phyloP scores from a whole-genome alignment of 2,888 invertebrate genomes.

The Lochmaea capreae region DNA sequence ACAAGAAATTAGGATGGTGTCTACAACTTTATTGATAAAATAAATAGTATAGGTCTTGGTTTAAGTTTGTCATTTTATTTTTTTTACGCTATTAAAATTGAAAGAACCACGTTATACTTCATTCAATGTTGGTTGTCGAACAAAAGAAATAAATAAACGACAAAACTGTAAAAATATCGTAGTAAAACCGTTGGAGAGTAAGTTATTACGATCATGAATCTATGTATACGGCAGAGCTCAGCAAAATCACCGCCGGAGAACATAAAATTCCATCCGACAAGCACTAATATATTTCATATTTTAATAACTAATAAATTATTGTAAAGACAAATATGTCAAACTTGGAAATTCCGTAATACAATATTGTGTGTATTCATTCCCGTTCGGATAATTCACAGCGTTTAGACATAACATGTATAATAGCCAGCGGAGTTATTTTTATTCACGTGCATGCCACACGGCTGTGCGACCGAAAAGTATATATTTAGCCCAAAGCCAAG shows the following conservation, averaged over 20 bases:
- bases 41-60: no score
- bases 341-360: conserved; percentile 33
- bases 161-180: background rate
- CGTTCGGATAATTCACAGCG: conserved; percentile 48
- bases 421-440: conserved; percentile 59
- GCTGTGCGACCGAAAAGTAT: conserved; percentile 35
- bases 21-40: no score
- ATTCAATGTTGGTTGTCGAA: background rate
- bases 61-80: no score
- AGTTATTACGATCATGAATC: background rate
- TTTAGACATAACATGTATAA: conserved; percentile 57
- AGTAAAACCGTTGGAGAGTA: background rate
- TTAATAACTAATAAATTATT: background rate
- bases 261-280: background rate
- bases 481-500: conserved; percentile 47
- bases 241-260: background rate
- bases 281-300: conserved; percentile 10
- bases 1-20: no score
- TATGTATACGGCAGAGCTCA: conserved; percentile 1
- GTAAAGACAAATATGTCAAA: background rate
- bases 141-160: background rate
- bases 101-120: no score
- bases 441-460: conserved; percentile 36
- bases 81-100: no score
- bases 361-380: conserved; percentile 21